phyloP scores from a whole-genome alignment of 2,797 vertebrate species.

The Schizopygopsis pylzovi region DNA sequence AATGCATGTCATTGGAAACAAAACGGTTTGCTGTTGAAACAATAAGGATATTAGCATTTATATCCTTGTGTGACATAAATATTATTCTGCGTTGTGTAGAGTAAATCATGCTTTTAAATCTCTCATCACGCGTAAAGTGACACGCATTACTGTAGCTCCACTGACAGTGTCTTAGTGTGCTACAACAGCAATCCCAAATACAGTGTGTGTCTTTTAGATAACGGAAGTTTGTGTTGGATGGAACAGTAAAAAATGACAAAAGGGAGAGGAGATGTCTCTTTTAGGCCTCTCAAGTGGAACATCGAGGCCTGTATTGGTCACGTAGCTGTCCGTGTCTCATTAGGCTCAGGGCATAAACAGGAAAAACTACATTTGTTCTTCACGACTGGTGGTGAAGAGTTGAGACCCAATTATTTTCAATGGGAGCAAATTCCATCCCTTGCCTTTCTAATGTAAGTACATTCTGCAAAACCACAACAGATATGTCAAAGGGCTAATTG shows the following conservation, averaged over 20 bases:
- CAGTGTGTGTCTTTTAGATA: constrained; percentile 19
- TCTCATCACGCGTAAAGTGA: neutral
- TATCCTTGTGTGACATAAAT: neutral
- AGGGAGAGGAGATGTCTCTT: neutral
- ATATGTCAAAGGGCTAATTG: neutral
- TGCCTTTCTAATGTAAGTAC: neutral
- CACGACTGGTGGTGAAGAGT: neutral
- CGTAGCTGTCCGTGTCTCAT: neutral
- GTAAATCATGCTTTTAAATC: neutral
- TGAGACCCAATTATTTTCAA: neutral
- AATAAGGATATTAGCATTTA: neutral
- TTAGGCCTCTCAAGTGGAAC: constrained; percentile 5
- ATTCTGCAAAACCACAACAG: neutral
- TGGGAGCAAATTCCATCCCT: neutral
- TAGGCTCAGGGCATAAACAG: constrained; percentile 1
- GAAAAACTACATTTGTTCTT: constrained; percentile 26
- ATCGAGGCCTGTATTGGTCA: neutral
- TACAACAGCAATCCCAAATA: constrained; percentile 34
- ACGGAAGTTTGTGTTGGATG: neutral
- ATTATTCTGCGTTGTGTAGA: neutral
- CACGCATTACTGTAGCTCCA: neutral
- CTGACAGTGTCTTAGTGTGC: constrained; percentile 31
- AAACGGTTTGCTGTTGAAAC: neutral
- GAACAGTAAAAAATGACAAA: neutral
- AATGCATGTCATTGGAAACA: constrained; percentile 1